Conservation (phyloP, 2,113 vertebrate species). For the Calypte anna region DNA sequence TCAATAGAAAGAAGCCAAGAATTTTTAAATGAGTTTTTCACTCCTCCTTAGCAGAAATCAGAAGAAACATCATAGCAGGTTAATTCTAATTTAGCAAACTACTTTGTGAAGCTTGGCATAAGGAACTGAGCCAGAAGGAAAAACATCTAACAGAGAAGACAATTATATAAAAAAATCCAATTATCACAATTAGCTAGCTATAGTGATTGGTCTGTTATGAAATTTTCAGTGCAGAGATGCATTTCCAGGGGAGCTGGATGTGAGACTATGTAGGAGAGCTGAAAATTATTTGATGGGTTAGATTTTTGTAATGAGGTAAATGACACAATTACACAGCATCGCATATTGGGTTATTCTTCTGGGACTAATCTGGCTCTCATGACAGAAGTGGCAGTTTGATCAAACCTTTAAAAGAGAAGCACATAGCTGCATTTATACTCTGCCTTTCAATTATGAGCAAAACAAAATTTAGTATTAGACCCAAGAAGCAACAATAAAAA, state of each 20-base stretch:
- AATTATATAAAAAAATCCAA: slow-evolving; percentile 71
- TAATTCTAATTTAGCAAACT: slow-evolving; percentile 68
- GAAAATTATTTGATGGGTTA: slow-evolving; percentile 59
- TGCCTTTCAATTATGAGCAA: slow-evolving; percentile 45
- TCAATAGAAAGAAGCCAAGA: slow-evolving; percentile 40
- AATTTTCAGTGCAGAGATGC: slow-evolving; percentile 22
- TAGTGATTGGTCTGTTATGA: slow-evolving; percentile 52
- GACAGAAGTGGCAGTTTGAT: slow-evolving; percentile 49
- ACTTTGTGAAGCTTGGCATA: slow-evolving; percentile 57
- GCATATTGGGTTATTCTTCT: slow-evolving; percentile 42
- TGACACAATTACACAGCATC: slow-evolving; percentile 37
- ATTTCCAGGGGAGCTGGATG: slow-evolving; percentile 51
- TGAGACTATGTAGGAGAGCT: slow-evolving; percentile 27
- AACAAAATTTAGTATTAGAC: not conserved
- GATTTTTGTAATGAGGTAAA: slow-evolving; percentile 65
- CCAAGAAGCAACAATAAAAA: not conserved
- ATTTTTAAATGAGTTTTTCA: slow-evolving; percentile 68
- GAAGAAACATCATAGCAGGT: slow-evolving; percentile 62
- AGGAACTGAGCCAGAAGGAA: slow-evolving; percentile 65
- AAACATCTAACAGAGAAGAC: slow-evolving; percentile 62
- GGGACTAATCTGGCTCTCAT: slow-evolving; percentile 28
- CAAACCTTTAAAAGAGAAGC: slow-evolving; percentile 34
- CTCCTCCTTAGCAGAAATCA: slow-evolving; percentile 52
- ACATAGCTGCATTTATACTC: slow-evolving; percentile 11
- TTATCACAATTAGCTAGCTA: slow-evolving; percentile 74